phyloP scores from a whole-genome alignment of 1,140 invertebrate genomes.

The Cydia fagiglandana region DNA sequence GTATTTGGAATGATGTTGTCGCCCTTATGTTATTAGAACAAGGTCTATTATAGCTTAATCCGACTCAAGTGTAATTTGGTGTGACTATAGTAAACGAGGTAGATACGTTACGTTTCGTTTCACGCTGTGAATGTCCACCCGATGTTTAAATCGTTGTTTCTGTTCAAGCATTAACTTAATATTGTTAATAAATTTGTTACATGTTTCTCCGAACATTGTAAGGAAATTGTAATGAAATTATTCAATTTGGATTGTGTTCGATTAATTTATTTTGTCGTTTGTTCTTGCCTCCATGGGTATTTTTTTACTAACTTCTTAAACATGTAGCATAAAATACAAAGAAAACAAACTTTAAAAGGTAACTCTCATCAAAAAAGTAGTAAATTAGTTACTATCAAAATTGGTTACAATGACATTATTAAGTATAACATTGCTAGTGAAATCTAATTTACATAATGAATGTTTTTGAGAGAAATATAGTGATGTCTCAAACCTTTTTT shows the following conservation, averaged over 20 bases:
- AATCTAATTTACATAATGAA: too few relatives aligned
- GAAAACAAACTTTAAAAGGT: too few relatives aligned
- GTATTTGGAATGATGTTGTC: background rate
- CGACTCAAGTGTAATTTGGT: background rate
- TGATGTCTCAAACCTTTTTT: background rate
- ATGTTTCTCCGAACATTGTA: conserved; percentile 8
- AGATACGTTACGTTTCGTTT: conserved; percentile 25
- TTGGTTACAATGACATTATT: too few relatives aligned
- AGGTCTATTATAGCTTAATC: background rate
- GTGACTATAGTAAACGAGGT: conserved; percentile 10
- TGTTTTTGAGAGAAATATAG: too few relatives aligned
- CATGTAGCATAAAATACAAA: background rate
- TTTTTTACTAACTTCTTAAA: too few relatives aligned
- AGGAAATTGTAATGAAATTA: conserved; percentile 2
- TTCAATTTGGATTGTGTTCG: conserved; percentile 24
- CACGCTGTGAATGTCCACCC: conserved; percentile 30
- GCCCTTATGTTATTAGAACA: background rate
- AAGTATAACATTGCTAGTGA: too few relatives aligned
- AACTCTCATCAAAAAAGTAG: too few relatives aligned
- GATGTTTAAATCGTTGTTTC: conserved; percentile 23
- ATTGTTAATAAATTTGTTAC: conserved; percentile 23
- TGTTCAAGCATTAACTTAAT: conserved; percentile 24
- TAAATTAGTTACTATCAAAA: too few relatives aligned
- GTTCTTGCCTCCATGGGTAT: background rate
- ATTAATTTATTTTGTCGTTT: conserved; percentile 1